These are phyloP conservation scores for Neomonachus schauinslandi DNA, from an alignment of 2,113 vertebrate genomes.

Conservation along the genomic window DNA sequence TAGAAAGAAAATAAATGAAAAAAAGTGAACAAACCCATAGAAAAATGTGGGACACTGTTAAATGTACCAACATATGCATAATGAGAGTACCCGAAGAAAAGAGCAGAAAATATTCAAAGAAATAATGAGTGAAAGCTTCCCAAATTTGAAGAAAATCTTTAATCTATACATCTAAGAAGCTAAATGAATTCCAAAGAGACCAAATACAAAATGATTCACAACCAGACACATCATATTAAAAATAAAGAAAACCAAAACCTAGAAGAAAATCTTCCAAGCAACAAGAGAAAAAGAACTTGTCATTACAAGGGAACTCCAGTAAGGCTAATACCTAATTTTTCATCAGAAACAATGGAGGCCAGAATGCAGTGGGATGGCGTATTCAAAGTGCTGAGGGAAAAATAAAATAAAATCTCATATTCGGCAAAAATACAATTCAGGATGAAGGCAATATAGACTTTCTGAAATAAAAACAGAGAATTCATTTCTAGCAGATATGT, in stretches of 20 bases:
- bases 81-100: not conserved
- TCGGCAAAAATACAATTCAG: not conserved
- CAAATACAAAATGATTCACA: not conserved
- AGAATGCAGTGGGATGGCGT: not conserved
- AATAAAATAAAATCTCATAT: not conserved
- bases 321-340: not conserved
- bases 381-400: not conserved
- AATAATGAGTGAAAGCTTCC: not conserved
- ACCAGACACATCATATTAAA: not conserved
- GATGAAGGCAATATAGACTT: not conserved
- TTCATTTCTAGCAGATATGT: not conserved
- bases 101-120: not conserved
- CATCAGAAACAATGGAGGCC: not conserved
- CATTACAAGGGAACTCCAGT: not conserved
- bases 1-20: not conserved
- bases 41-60: not conserved
- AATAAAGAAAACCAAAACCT: not conserved
- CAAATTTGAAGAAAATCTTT: not conserved
- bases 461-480: not conserved
- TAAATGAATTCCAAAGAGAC: not conserved
- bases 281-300: not conserved
- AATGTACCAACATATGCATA: not conserved
- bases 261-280: not conserved
- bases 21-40: not conserved
- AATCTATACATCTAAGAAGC: not conserved